Evolutionary conservation across 2,888 invertebrate species (phyloP).

Genomic region (Notodonta ziczac): DNA sequence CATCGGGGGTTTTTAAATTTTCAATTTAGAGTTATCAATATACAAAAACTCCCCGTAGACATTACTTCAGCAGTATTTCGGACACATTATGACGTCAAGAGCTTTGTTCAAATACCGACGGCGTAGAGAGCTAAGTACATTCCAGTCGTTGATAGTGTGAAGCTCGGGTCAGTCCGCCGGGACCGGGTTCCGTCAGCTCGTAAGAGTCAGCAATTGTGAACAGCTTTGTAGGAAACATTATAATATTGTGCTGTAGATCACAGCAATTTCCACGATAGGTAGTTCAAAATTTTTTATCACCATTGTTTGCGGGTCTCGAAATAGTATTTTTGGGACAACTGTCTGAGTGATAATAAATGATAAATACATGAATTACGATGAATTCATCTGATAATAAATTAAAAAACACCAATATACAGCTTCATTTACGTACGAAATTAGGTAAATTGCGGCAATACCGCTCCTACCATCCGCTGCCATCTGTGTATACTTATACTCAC

Average conservation of each 20-base stretch:
- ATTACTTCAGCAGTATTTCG: not conserved
- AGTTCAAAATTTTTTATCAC: not conserved
- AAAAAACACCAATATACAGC: no score
- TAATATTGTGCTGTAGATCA: not conserved
- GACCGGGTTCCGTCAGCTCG: not conserved
- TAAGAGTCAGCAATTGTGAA: not conserved
- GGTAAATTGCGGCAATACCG: no score
- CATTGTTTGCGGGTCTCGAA: no score
- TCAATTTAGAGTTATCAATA: no score
- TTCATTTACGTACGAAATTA: no score
- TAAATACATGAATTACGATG: no score
- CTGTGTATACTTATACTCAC: slow-evolving; percentile 8
- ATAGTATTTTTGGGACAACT: no score
- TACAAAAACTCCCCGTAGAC: not conserved
- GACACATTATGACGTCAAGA: not conserved
- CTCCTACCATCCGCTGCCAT: not conserved
- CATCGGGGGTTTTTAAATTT: no score
- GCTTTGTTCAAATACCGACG: not conserved
- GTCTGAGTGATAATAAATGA: no score
- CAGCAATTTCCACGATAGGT: not conserved
- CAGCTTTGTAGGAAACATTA: not conserved
- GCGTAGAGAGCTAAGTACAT: not conserved
- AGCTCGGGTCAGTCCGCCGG: not conserved
- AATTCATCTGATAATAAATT: no score
- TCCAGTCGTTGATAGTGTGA: not conserved